Evolutionary conservation across 2,888 invertebrate genomes (phyloP).

Genomic region (Bombyx huttoni): DNA sequence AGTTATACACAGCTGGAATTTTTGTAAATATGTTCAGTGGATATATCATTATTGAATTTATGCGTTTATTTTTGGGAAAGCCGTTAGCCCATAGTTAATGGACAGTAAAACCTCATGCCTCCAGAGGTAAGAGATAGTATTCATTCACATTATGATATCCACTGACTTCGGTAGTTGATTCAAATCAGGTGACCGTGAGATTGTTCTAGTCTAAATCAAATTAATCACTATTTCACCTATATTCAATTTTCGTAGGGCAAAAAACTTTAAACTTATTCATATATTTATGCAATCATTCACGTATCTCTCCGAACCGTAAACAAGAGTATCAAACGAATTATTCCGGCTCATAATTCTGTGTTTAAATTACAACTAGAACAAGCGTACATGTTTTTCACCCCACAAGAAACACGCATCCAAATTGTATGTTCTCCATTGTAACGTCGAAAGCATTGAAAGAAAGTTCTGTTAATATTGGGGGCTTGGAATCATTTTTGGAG

Average conservation of each 20-base stretch:
- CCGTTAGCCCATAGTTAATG: no score
- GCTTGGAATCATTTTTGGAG: no score
- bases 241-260: no score
- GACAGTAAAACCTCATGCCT: no score
- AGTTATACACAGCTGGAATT: not conserved
- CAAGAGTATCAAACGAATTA: conserved; percentile 50
- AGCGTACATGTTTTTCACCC: conserved; percentile 53
- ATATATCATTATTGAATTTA: no score
- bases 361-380: conserved; percentile 66
- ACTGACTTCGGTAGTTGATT: no score
- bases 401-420: conserved; percentile 28
- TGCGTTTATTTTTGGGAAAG: no score
- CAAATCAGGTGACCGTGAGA: no score
- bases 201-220: no score
- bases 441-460: not conserved
- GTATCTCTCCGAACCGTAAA: conserved; percentile 23
- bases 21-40: not conserved
- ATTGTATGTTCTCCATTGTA: not conserved
- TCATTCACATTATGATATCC: no score
- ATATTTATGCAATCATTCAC: not conserved
- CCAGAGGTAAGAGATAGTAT: no score
- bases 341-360: conserved; percentile 62
- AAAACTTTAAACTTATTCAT: not conserved
- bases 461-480: not conserved
- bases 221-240: no score